Base-by-base conservation (phyloP, 2,113 vertebrate species). In the Cercopithecus mona region DNA sequence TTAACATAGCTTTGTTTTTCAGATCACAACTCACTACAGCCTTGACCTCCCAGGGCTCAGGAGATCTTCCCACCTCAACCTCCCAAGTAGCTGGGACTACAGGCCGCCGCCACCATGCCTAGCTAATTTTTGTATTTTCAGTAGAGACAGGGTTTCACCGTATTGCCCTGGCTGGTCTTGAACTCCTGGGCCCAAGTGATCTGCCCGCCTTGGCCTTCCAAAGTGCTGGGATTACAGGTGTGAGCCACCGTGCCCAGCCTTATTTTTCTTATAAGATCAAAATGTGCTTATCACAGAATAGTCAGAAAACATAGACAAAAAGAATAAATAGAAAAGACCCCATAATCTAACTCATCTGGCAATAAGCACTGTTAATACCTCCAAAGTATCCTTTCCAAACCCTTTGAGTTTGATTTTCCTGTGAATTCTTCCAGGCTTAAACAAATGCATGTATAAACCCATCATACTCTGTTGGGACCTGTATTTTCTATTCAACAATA, bases 41-140 rank as follows among this genome's bases (percentile, higher is more conserved):
- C 32, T 68, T 16, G 1, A 68, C 32, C 66, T 35, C 66, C 32
- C 16, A 2, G 66, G 16, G 7, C 66, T 68, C 66, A 68, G 32
- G 32, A 17, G 16, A 68, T 68, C 66, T 30, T 35, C 66, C 66
- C 32, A 35, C 32, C 66, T 68, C 16, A 35, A 35, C 32, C 66
- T 68, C 66, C 32, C 66, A 68, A 68, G 32, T 16, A 35, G 66
- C 66, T 68, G 66, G 66, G 66, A 68, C 16, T 68, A 68, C 3
- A 68, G 66, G 66, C 16, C 0, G 14, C 17, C 0, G 1, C 16
- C 32, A 68, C 32, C 32, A 35, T 1, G 14, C 64, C 32, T 32
- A 35, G 32, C 64, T 61, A 30, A 30, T 30, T 61, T 30, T 61
- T 64, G 61, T 64, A 13, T 64, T 64, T 64, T 64, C 32, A 14